These are phyloP conservation scores for Emydura subglobosa DNA, from an alignment of 2,113 vertebrate species.

Conservation along the genomic window DNA sequence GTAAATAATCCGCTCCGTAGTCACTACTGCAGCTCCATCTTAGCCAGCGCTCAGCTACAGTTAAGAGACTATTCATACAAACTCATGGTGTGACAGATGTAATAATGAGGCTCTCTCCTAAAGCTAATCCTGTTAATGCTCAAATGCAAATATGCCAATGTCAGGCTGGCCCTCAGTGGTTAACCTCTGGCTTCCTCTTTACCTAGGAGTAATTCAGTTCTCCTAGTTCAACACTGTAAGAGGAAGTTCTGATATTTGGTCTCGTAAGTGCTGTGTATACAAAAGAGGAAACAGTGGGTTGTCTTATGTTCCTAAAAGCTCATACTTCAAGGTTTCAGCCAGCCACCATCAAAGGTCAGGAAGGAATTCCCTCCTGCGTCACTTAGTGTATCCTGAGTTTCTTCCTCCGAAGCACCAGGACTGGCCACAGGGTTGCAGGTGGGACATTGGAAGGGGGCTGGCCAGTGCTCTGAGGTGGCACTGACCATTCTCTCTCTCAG, in stretches of 20 bases:
- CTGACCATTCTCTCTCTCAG: neutral
- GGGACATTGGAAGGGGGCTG: neutral
- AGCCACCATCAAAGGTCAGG: neutral
- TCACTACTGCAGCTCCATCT: neutral
- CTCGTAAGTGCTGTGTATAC: neutral
- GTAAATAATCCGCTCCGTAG: neutral
- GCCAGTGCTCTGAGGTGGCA: neutral
- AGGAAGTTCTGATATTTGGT: neutral
- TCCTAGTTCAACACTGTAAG: neutral
- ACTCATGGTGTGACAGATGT: neutral
- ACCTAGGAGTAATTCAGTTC: neutral
- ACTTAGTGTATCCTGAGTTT: neutral
- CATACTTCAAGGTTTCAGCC: neutral
- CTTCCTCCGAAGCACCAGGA: neutral
- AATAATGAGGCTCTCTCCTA: neutral
- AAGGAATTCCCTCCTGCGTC: neutral
- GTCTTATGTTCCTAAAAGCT: neutral
- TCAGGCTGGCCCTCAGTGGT: neutral
- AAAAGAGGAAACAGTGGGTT: neutral
- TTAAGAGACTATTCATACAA: neutral
- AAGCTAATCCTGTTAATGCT: neutral
- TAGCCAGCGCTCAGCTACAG: neutral
- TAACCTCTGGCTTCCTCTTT: neutral
- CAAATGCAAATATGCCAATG: neutral
- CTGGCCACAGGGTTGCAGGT: neutral